A percentile compares a stretch with the other conserved stretches of the same genome.
These are phyloP conservation scores for Andrena chrysosceles DNA, from an alignment of 2,888 invertebrate species.

Conservation along the genomic window DNA sequence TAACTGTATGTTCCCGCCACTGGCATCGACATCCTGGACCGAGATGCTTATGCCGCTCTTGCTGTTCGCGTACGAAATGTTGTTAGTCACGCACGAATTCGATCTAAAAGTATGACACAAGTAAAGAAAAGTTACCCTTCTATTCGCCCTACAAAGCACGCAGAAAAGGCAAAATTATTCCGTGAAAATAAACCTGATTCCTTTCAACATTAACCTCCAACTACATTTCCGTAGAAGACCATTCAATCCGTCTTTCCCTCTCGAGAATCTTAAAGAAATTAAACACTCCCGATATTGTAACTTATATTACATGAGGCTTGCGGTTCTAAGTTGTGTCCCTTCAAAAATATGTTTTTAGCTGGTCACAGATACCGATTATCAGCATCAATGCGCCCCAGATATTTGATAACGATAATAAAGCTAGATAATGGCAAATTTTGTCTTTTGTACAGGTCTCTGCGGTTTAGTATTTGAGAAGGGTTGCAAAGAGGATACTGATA, in stretches of 20 bases:
- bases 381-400: neutral
- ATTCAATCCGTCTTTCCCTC: neutral
- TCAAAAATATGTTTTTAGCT: neutral
- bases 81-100: conserved; percentile 74
- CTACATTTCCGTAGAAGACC: neutral
- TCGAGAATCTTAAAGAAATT: conserved; percentile 5
- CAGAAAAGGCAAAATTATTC: conserved; percentile 19
- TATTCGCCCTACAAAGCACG: conserved; percentile 26
- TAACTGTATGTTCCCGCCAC: conserved; percentile 87
- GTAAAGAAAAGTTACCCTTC: conserved; percentile 37
- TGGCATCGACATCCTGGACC: conserved; percentile 86
- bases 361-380: neutral
- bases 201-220: neutral
- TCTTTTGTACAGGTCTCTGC: too few species aligned
- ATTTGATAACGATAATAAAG: neutral
- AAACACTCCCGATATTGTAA: neutral
- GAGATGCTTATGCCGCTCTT: conserved; percentile 89
- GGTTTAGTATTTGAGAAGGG: too few species aligned
- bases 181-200: neutral
- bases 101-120: conserved; percentile 68
- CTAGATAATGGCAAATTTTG: neutral
- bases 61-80: conserved; percentile 77
- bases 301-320: conserved; percentile 12
- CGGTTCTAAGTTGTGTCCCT: neutral
- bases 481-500: too few species aligned